Base-by-base conservation (phyloP, 2,797 vertebrate species). In the Ctenopoma multispine region DNA sequence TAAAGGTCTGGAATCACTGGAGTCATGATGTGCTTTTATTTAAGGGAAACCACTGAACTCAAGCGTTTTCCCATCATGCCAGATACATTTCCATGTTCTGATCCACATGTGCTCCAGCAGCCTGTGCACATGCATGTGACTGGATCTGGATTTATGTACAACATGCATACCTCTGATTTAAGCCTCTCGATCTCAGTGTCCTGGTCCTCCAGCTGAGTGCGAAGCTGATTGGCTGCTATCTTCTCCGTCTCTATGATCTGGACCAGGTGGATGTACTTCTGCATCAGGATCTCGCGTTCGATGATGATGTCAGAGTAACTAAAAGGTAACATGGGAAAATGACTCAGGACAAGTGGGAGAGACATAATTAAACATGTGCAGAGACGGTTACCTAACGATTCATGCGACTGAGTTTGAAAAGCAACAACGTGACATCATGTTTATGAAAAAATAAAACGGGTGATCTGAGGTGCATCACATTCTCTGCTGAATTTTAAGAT, bases 161-260 rank as follows among this genome's bases (percentile, higher is more conserved):
- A 24, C 29, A 57, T 68, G 75, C 80, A 24, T 91, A 98, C 98
- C 96, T 98, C 97, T 0, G 96, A 93, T 92, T 99, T 99, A 24
- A 99, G 96, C 76, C 98, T 94, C 92, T 98, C 96, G 0, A 99
- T 97, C 94, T 99, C 98, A 0, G 96, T 97, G 83, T 97, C 97
- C 95, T 99, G 97, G 91, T 99, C 98, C 91, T 99, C 98, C 76
- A 99, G 95, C 80, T 99, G 98, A 69, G 97, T 96, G 49, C 96
- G 95, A 13, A 99, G 96, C 87, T 99, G 98, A 90, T 97, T 97
- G 82, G 97, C 96, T 2, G 98, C 96, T 59, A 97, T 93, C 91
- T 99, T 99, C 93, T 99, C 98, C 0, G 97, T 98, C 92, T 99
- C 98, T 90, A 97, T 95, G 77, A 99, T 98, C 92, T 99, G 98